These are phyloP conservation scores for Temnopleurus reevesii DNA, from an alignment of 53 echinoderm and acorn worm species.

Conservation along the genomic window DNA sequence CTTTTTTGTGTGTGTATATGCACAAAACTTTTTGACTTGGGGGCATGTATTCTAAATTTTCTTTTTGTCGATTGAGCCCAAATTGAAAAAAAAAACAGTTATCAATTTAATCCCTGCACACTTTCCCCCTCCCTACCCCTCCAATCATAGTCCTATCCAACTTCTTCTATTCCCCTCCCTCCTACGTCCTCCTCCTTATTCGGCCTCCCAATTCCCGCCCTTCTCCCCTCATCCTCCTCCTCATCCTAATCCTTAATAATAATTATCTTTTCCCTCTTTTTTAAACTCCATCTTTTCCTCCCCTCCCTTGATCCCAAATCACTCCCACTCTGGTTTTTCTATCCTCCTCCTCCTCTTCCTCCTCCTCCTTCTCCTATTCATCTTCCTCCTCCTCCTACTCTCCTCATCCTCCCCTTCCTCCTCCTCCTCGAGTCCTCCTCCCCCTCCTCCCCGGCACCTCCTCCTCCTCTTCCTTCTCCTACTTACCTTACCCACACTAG, in stretches of 20 bases:
- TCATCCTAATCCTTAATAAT: too few relatives aligned
- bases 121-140: neutral
- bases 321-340: neutral
- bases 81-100: too few relatives aligned
- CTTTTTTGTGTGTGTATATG: too few relatives aligned
- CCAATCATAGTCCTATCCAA: neutral
- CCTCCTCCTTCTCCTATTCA: neutral
- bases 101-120: too few relatives aligned
- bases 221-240: neutral
- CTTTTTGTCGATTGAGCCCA: too few relatives aligned
- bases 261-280: neutral
- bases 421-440: neutral
- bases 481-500: neutral
- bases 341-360: neutral
- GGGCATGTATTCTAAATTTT: too few relatives aligned
- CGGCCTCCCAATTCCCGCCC: too few relatives aligned
- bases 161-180: neutral
- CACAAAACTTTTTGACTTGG: too few relatives aligned
- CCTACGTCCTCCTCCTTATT: neutral
- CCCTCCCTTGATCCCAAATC: neutral
- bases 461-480: neutral
- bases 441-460: too few relatives aligned
- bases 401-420: neutral
- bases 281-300: neutral
- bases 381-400: neutral